Percentiles rank a stretch among this genome's conserved stretches.
Evolutionary conservation across 1,140 invertebrate species (phyloP).

Genomic region (Orius laevigatus): DNA sequence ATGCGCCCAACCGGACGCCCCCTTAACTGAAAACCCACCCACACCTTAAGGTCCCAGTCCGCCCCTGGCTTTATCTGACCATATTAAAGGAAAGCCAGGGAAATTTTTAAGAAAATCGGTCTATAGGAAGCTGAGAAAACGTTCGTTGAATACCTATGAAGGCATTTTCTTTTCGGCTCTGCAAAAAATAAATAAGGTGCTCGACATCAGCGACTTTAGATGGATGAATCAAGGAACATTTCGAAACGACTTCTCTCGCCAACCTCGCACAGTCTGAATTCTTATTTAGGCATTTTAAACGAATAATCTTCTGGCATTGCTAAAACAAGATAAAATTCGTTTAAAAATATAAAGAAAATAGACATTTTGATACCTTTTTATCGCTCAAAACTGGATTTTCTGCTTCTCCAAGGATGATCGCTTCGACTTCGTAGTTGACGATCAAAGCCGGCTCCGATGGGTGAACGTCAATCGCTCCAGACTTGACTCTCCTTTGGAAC

Average conservation of each 20-base stretch:
- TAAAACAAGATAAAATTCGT: slow-evolving; percentile 25
- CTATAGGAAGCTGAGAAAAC: too few species aligned
- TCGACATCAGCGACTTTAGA: slow-evolving; percentile 73
- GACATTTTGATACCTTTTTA: slow-evolving; percentile 42
- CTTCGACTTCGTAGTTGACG: slow-evolving; percentile 78
- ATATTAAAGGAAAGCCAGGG: too few species aligned
- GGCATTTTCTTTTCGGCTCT: slow-evolving; percentile 53
- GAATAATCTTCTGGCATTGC: slow-evolving; percentile 69
- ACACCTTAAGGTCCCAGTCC: too few species aligned
- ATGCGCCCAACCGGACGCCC: too few species aligned
- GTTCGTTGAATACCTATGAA: slow-evolving; percentile 19
- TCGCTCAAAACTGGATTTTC: slow-evolving; percentile 74
- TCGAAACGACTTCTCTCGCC: slow-evolving; percentile 72
- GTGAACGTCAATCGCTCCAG: slow-evolving; percentile 75
- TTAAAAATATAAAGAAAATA: background rate
- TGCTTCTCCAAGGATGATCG: slow-evolving; percentile 63
- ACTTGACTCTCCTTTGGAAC: slow-evolving; percentile 53
- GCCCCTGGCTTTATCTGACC: too few species aligned
- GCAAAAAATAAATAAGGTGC: slow-evolving; percentile 80
- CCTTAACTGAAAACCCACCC: too few species aligned
- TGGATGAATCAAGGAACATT: slow-evolving; percentile 76
- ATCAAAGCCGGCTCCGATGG: slow-evolving; percentile 79
- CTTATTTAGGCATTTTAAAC: slow-evolving; percentile 64
- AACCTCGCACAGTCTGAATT: slow-evolving; percentile 63
- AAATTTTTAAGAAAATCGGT: too few species aligned